phyloP scores from a whole-genome alignment of 2,113 vertebrate species.

The Salvelinus alpinus region DNA sequence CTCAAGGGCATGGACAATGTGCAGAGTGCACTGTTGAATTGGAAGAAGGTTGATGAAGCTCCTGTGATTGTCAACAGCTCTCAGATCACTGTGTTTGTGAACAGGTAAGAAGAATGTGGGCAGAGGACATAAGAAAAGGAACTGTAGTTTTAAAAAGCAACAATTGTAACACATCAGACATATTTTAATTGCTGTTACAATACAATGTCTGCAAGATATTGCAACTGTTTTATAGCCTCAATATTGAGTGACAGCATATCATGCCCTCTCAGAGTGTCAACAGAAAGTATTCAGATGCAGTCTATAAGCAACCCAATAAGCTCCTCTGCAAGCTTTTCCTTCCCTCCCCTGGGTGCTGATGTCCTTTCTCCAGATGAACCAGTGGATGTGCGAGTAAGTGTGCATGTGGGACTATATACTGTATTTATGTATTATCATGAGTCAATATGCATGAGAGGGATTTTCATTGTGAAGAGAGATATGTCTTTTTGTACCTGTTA shows the following conservation, averaged over 20 bases:
- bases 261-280: constrained; percentile 56
- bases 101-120: constrained; percentile 77
- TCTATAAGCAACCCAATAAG: constrained; percentile 61
- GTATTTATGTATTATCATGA: not conserved
- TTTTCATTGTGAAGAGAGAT: not conserved
- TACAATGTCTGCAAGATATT: not conserved
- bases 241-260: not conserved
- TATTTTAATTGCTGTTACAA: not conserved
- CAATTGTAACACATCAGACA: not conserved
- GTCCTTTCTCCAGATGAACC: constrained; percentile 68
- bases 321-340: constrained; percentile 78
- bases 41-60: constrained; percentile 70
- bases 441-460: not conserved
- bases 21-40: constrained; percentile 81
- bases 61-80: constrained; percentile 75
- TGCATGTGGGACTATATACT: not conserved
- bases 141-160: not conserved
- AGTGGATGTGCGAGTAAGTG: constrained; percentile 84
- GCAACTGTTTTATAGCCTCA: not conserved
- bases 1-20: constrained; percentile 77
- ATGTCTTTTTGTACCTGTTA: not conserved
- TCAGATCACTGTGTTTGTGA: constrained; percentile 83
- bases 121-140: not conserved
- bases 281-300: constrained; percentile 45
- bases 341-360: constrained; percentile 74